These are phyloP conservation scores for Montifringilla adamsi DNA, from an alignment of 2,113 vertebrate species.

Conservation along the genomic window DNA sequence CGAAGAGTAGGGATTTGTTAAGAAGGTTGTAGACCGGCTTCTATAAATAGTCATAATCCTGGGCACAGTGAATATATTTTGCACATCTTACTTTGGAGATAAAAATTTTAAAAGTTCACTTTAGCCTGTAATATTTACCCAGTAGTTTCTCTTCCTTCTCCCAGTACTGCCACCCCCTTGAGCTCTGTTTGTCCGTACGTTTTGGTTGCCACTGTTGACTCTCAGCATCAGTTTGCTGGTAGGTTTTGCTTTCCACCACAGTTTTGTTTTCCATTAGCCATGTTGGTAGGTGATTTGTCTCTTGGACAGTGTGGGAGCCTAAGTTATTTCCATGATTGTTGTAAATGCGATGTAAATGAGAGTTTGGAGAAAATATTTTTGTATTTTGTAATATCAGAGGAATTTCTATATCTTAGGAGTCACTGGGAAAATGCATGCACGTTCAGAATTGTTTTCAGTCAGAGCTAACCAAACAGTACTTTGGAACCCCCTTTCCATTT, in stretches of 20 bases:
- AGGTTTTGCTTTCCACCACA: constrained; percentile 54
- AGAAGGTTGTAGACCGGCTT: constrained; percentile 51
- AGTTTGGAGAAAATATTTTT: constrained; percentile 89
- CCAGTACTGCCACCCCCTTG: constrained; percentile 1
- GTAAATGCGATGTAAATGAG: constrained; percentile 98
- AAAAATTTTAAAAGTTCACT: constrained; percentile 36
- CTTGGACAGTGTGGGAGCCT: constrained; percentile 70
- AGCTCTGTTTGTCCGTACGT: neutral
- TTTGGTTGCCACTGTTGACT: constrained; percentile 53
- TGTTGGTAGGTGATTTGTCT: constrained; percentile 63
- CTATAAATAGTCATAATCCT: constrained; percentile 68
- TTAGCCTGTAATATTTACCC: constrained; percentile 58
- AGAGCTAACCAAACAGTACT: constrained; percentile 79
- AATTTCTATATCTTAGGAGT: constrained; percentile 98
- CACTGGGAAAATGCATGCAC: constrained; percentile 85
- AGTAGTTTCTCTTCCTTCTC: constrained; percentile 62
- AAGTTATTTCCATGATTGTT: constrained; percentile 81
- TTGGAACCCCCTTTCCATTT: constrained; percentile 51
- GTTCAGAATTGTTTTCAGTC: constrained; percentile 78
- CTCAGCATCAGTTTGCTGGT: constrained; percentile 51
- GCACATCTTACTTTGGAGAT: constrained; percentile 77
- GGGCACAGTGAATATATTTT: constrained; percentile 76
- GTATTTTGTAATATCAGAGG: constrained; percentile 88
- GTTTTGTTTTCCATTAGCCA: constrained; percentile 17
- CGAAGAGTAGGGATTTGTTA: constrained; percentile 16